Evolutionary conservation across 1,140 invertebrate species (phyloP), one percentile per base, ranked within the genome.

Genomic region (Drosophila auraria): DNA sequence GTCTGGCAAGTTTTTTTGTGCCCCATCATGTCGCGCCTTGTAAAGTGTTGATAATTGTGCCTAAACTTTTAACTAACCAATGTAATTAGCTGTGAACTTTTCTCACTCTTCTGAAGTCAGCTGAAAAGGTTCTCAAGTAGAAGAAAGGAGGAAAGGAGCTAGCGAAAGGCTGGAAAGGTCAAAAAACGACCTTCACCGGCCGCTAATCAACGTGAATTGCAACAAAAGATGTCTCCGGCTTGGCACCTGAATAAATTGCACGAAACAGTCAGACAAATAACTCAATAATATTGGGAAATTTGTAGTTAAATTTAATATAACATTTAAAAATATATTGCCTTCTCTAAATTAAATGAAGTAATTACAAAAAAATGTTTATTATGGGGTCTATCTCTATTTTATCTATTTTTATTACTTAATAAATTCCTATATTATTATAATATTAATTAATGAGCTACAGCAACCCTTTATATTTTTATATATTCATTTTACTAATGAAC

Each of bases 41-140:
- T 27, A 83, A 79, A 82, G 86, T 89, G 86, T 90, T 82, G 82
- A 86, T 90, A 89, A 90, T 89, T 90, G 81, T 79, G 82, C 71
- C 82, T 84, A 82, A 90, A 89, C 70, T 86, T 89, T 86, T 73
- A 56, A 53, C 64, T 59, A 27, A 61, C 53, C 72, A 44, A 81
- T 81, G 23, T 87, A 87, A 87, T 87, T 87, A 84, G 72, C 44
- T 68, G 38, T 71, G 68, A 84, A 76, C 78, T 81, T 64, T 62
- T 60, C 79, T 66, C 73, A 84, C 76, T 81, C 38, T 56, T 17
- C 49, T 11, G 17, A 33, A 45, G 54, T 3, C 75, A 79, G 83
- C 75, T 86, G 83, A 47, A 27, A 27, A 9, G 27, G 50, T 78
- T 78, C 70, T 12, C 72, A 73, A 20, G n/a, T 4, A 36, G 42